phyloP scores from a whole-genome alignment of 2,797 vertebrate species.

The Pseudotriccus pelzelni region DNA sequence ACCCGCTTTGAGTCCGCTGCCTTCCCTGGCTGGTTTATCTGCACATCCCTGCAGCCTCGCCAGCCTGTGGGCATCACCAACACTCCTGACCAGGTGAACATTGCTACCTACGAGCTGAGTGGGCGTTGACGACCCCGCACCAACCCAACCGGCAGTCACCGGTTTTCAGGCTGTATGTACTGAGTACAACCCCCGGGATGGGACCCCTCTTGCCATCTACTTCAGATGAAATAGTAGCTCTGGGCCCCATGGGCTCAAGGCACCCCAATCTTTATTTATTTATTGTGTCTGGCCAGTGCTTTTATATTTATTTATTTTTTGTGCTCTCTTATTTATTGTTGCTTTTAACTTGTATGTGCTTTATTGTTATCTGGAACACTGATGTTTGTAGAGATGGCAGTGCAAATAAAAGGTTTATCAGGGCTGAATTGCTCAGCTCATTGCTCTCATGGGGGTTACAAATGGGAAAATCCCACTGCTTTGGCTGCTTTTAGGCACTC shows the following conservation, averaged over 20 bases:
- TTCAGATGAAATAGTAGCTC: conserved; percentile 52
- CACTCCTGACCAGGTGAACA: not conserved
- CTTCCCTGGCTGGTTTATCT: conserved; percentile 55
- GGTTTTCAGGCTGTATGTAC: conserved; percentile 61
- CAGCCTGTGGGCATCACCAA: conserved; percentile 37
- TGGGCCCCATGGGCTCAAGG: conserved; percentile 17
- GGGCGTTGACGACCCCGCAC: not conserved
- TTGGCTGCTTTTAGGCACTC: not conserved
- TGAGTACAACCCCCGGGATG: not conserved
- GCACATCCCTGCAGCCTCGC: conserved; percentile 28
- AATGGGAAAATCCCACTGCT: not conserved
- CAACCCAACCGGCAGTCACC: conserved; percentile 25
- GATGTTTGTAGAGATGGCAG: not conserved
- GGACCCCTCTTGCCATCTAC: not conserved
- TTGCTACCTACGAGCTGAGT: conserved; percentile 34
- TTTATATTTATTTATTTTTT: not conserved
- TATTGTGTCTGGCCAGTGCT: not conserved
- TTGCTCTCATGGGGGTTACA: not conserved
- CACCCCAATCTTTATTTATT: not conserved
- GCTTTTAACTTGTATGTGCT: not conserved
- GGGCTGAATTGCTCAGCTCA: not conserved
- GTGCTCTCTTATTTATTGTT: not conserved
- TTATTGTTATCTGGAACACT: not conserved
- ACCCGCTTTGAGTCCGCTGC: conserved; percentile 15
- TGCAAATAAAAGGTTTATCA: conserved; percentile 10